Percentiles rank a stretch among this genome's conserved stretches.
phyloP scores from a whole-genome alignment of 2,888 invertebrate genomes.

The Temnothorax unifasciatus region DNA sequence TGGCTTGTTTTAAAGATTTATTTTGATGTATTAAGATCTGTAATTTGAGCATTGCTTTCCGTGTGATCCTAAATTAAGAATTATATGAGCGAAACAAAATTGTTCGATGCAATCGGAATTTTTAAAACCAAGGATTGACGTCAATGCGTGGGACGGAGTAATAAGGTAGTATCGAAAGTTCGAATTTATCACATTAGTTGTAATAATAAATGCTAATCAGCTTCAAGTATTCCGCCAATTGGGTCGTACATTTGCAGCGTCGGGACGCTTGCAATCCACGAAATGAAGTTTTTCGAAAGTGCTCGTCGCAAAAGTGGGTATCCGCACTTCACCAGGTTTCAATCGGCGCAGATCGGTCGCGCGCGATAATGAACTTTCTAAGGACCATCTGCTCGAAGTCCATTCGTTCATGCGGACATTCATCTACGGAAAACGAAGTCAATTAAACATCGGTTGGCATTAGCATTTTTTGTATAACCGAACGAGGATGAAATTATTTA shows the following conservation, averaged over 20 bases:
- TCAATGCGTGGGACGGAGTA: too few relatives aligned
- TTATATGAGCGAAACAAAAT: too few relatives aligned
- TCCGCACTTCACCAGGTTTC: neutral
- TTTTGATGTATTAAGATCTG: too few relatives aligned
- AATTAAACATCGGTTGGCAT: neutral
- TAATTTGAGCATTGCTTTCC: too few relatives aligned
- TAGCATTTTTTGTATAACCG: neutral
- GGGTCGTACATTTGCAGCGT: neutral
- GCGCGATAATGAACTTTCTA: constrained; percentile 42
- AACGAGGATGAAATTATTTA: constrained; percentile 19
- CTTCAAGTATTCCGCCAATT: constrained; percentile 18
- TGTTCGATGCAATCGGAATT: too few relatives aligned
- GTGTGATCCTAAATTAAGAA: too few relatives aligned
- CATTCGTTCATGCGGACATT: neutral
- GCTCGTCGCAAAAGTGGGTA: neutral
- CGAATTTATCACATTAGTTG: neutral
- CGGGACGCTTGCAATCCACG: neutral
- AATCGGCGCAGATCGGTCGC: neutral
- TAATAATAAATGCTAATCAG: constrained; percentile 25
- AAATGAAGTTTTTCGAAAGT: constrained; percentile 31
- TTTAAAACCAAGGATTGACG: too few relatives aligned
- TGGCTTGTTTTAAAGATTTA: too few relatives aligned
- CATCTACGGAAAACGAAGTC: neutral
- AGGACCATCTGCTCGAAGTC: neutral
- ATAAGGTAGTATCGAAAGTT: too few relatives aligned